phyloP scores from a whole-genome alignment of 1,140 invertebrate species.

The Dendrolimus punctatus region DNA sequence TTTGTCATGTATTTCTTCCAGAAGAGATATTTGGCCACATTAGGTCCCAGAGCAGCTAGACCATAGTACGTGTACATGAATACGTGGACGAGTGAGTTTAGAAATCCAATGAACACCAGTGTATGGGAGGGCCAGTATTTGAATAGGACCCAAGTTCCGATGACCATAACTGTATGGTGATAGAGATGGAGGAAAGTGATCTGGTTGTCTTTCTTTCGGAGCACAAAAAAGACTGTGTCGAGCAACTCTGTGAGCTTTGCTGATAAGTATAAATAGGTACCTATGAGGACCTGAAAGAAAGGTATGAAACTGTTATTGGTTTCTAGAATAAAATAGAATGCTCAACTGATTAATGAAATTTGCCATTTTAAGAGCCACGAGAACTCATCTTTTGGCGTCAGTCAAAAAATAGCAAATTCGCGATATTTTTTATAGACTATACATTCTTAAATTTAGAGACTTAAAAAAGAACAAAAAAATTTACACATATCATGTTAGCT shows the following conservation, averaged over 20 bases:
- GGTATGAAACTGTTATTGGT: conserved; percentile 1
- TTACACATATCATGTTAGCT: no score
- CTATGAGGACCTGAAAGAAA: conserved; percentile 40
- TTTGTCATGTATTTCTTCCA: conserved; percentile 96
- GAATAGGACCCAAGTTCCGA: conserved; percentile 91
- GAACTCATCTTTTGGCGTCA: no score
- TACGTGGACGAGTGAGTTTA: conserved; percentile 95
- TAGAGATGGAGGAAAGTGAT: conserved; percentile 94
- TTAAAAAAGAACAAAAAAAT: no score
- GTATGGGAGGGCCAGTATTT: conserved; percentile 57
- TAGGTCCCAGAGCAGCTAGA: conserved; percentile 89
- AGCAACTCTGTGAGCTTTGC: conserved; percentile 51
- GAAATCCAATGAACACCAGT: conserved; percentile 92
- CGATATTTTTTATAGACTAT: no score
- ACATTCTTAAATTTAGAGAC: no score
- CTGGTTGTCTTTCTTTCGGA: conserved; percentile 93
- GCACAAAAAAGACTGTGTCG: conserved; percentile 94
- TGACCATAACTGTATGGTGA: conserved; percentile 94
- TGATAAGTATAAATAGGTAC: conserved; percentile 43
- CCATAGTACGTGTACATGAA: conserved; percentile 96
- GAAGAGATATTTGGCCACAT: conserved; percentile 92
- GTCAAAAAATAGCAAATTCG: no score
- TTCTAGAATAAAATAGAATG: not conserved
- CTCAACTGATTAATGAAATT: no score
- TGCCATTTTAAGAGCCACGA: no score